A percentile compares a stretch with the other conserved stretches of the same genome.
Evolutionary conservation across 2,113 vertebrate species (phyloP).

Genomic region (Actenoides hombroni): DNA sequence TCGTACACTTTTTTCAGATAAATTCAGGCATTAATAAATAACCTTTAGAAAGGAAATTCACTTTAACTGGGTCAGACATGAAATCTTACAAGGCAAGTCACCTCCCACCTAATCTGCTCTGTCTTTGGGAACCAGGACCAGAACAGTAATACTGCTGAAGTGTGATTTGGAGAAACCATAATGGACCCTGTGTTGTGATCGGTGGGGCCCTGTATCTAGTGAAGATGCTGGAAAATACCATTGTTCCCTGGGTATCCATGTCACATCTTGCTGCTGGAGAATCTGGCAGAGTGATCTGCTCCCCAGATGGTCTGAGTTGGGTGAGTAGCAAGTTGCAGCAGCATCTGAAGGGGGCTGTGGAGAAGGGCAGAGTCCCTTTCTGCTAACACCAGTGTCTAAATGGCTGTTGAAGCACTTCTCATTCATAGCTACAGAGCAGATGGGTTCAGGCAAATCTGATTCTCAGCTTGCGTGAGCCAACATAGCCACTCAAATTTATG

Average conservation of each 20-base stretch:
- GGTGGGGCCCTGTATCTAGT: background rate
- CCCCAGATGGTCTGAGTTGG: background rate
- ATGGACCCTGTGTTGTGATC: background rate
- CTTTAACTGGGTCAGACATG: too few relatives aligned
- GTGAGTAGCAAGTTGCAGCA: background rate
- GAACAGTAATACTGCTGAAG: background rate
- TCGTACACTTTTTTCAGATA: background rate
- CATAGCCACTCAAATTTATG: background rate
- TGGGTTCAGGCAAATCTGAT: background rate
- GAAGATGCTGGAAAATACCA: background rate
- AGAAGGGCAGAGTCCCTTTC: background rate
- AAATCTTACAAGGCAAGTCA: too few relatives aligned
- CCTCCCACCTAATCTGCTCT: background rate
- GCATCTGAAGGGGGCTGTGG: background rate
- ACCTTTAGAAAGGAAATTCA: background rate
- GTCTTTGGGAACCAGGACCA: background rate
- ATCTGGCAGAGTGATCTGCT: background rate
- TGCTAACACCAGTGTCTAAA: background rate
- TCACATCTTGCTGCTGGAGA: background rate
- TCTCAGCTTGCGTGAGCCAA: background rate
- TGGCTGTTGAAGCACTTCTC: background rate
- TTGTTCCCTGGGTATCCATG: background rate
- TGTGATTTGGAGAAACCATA: background rate
- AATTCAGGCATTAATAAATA: background rate
- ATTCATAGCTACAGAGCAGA: background rate